Evolutionary conservation across 2,797 vertebrate species (phyloP).

Genomic region (Acanthornis magna): DNA sequence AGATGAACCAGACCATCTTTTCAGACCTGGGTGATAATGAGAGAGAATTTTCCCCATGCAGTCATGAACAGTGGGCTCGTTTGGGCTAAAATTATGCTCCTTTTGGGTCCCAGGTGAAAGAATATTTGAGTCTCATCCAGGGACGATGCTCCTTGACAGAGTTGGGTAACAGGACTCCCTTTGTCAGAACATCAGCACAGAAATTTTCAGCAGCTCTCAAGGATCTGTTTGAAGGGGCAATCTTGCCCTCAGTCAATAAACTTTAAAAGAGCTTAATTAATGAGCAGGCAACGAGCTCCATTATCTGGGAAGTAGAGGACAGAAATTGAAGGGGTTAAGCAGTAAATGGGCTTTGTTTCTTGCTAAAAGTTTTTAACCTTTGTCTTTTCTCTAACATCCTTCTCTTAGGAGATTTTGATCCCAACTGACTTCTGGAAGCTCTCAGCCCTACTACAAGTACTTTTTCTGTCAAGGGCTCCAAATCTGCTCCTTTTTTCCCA

Average conservation of each 20-base stretch:
- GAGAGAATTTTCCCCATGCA: not conserved
- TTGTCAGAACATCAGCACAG: not conserved
- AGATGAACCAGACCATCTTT: not conserved
- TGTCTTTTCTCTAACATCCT: not conserved
- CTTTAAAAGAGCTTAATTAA: not conserved
- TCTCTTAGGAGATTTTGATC: not conserved
- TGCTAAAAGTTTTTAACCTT: not conserved
- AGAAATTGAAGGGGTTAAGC: not conserved
- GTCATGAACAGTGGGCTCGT: not conserved
- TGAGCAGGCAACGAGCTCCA: not conserved
- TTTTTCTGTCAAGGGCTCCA: not conserved
- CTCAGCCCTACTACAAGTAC: rapidly evolving
- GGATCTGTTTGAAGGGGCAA: not conserved
- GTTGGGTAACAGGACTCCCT: not conserved
- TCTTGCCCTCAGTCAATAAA: not conserved
- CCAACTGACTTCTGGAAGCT: not conserved
- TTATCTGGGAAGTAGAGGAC: not conserved
- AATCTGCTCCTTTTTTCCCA: not conserved
- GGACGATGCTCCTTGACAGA: not conserved
- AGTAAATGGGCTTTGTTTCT: not conserved
- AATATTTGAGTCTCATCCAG: not conserved
- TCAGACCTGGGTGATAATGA: not conserved
- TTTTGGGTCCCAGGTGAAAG: not conserved
- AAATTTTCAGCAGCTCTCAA: not conserved
- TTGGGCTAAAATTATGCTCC: not conserved